A percentile compares a stretch with the other conserved stretches of the same genome.
phyloP scores from a whole-genome alignment of 2,113 vertebrate species.

The Hemichromis elongatus region DNA sequence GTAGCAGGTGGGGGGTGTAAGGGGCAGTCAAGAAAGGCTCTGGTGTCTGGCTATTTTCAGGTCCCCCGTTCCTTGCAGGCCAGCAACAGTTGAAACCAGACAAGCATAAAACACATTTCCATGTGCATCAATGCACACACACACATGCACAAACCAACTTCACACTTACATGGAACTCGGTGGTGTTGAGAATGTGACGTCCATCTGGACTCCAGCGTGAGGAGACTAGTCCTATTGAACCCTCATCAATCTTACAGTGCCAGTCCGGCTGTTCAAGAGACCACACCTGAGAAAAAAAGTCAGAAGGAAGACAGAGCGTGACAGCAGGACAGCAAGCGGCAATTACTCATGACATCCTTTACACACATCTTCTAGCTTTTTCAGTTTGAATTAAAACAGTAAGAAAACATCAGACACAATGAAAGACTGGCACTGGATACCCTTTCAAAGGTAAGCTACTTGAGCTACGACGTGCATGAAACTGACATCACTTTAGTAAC shows the following conservation, averaged over 20 bases:
- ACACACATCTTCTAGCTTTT: not conserved
- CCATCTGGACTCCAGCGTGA: slow-evolving; percentile 97
- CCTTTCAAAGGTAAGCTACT: slow-evolving; percentile 76
- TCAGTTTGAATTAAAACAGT: not conserved
- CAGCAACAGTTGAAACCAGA: slow-evolving; percentile 75
- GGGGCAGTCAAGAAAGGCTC: slow-evolving; percentile 61
- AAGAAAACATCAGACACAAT: slow-evolving; percentile 45
- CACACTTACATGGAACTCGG: slow-evolving; percentile 94
- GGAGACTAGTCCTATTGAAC: slow-evolving; percentile 90
- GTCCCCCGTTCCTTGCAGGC: slow-evolving; percentile 65
- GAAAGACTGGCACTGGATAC: slow-evolving; percentile 80
- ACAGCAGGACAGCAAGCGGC: not conserved
- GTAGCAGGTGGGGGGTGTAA: slow-evolving; percentile 45
- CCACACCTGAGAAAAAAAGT: slow-evolving; percentile 80
- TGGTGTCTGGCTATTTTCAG: slow-evolving; percentile 77
- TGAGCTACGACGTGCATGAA: not conserved
- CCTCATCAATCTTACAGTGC: slow-evolving; percentile 98
- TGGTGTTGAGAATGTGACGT: slow-evolving; percentile 98
- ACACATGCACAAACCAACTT: slow-evolving; percentile 44
- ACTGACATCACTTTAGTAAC: not conserved
- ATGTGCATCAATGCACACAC: slow-evolving; percentile 35
- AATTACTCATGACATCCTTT: not conserved
- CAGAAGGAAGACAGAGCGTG: not conserved
- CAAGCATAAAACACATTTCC: slow-evolving; percentile 53
- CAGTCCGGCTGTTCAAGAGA: slow-evolving; percentile 93